These are phyloP conservation scores for Heteractis magnifica DNA, from an alignment of 92 coral and sea anemone species.

Conservation along the genomic window DNA sequence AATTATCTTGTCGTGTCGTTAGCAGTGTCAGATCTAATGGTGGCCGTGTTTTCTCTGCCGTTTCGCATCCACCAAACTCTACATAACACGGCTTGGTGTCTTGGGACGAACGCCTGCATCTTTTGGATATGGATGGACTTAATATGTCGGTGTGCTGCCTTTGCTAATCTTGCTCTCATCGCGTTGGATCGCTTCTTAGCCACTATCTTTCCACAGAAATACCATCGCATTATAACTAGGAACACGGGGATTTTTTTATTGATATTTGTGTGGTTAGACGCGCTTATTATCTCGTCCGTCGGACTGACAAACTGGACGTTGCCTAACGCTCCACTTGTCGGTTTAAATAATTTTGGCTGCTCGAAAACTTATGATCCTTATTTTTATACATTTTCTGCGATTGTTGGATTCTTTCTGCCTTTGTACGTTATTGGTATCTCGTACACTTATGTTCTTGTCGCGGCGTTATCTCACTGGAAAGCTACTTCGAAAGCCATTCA, in stretches of 20 bases:
- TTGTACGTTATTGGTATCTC: constrained; percentile 30
- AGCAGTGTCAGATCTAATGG: constrained; percentile 34
- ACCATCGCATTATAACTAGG: constrained; percentile 45
- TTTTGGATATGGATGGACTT: constrained; percentile 53
- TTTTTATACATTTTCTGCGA: constrained; percentile 52
- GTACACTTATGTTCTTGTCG: constrained; percentile 28
- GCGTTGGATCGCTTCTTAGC: constrained; percentile 52
- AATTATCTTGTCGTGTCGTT: constrained; percentile 34
- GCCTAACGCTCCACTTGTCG: constrained; percentile 32
- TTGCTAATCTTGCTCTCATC: constrained; percentile 55
- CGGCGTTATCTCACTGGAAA: constrained; percentile 26
- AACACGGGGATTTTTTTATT: constrained; percentile 20
- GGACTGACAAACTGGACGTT: constrained; percentile 53
- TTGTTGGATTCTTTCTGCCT: constrained; percentile 52
- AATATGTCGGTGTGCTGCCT: constrained; percentile 53
- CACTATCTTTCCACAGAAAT: constrained; percentile 43
- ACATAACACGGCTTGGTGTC: constrained; percentile 36
- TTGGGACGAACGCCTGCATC: constrained; percentile 15
- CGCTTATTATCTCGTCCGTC: constrained; percentile 33
- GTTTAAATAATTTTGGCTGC: constrained; percentile 39
- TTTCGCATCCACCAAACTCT: constrained; percentile 39
- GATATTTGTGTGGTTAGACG: constrained; percentile 43
- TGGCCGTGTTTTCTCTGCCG: constrained; percentile 37
- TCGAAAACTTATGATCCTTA: constrained; percentile 39
- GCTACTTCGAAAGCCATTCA: constrained; percentile 30